Evolutionary conservation across 1,140 invertebrate genomes (phyloP), one percentile per base, ranked within the genome.

Genomic region (Caenorhabditis remanei): DNA sequence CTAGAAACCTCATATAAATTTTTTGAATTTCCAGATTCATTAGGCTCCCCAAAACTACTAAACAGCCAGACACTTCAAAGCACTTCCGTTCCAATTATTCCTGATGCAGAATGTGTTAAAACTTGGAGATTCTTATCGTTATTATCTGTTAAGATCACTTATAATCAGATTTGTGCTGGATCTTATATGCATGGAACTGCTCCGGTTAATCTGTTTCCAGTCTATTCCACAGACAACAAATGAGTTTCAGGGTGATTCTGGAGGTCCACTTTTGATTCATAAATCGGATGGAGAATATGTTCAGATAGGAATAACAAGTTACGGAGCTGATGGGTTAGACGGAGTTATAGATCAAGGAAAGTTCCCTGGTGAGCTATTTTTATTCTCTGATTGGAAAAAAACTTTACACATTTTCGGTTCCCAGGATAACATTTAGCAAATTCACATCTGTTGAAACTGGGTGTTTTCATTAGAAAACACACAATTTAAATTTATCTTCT

Each of bases 31-130:
- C 40, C 11, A 75, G 67, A 75, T 75, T 4, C 41, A 7, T 43
- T 41, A 19, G 67, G 67, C n/a, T 4, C 4, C 5, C 67, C 67
- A 75, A 75, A 43, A 46, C 67, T 75, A 19, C 19, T 75, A 16
- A 75, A 75, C n/a, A 75, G 67, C n/a, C 67, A 43, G n/a, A n/a
- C 67, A n/a, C 67, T 75, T 46, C 67, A 75, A 48, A 75, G 67
- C n/a, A 75, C 67, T 46, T 48, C 67, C 0, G 67, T 75, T 46
- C 67, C 67, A 46, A 75, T 75, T n/a, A 75, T 75, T 48, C 16
- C 67, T n/a, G 67, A 75, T 75, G 43, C 0, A 6, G 67, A 75
- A 46, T 75, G 67, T 46, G 67, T 48, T 4, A 75, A 21, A 19
- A 75, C 67, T 5, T 75, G 67, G 67, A 75, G 67, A 75, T 75